Base-by-base conservation (phyloP, 2,888 invertebrate species). In the Acleris emargana region DNA sequence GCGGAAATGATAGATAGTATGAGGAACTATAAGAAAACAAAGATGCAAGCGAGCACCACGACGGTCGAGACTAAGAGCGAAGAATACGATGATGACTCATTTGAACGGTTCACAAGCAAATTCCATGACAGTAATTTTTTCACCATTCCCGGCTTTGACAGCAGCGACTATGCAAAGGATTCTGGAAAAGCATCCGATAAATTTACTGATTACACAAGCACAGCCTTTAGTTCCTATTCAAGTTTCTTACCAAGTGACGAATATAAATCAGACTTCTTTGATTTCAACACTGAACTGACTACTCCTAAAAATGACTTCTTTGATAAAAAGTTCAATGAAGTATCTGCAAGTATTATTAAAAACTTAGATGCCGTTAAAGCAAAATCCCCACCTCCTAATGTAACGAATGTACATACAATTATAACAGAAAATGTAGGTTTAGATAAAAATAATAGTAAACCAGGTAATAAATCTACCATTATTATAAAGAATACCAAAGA, bases 401-500 rank as follows among this genome's bases (percentile, higher is more conserved):
- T 71, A 7, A 87, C 85, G 57, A 85, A 84, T 69, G 73, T 82
- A 52, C 81, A 86, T 68, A 85, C 81, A 71, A 75, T 85, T 61
- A 73, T 83, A 3, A 82, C 82, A 69, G 82, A 88, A 72, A 88
- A 88, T 71, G 76, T 87, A 64, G 86, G 88, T 28, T 85, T 92
- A 73, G 89, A 91, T 69, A 90, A 85, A 63, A 81, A 85, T 71
- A 85, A 93, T 69, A 86, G 89, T 69, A 88, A 88, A 54, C 91
- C 91, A n/a, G 84, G 77, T 72, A 92, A 91, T 73, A 89, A 88
- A 75, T 90, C 91, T 28, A 86, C 89, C 72, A 89, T 93, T 60
- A 86, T 87, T 68, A 93, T 91, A 71, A 93, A 93, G 72, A 93
- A 94, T 81, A 94, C 93, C 72, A 93, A 93, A 86, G 88, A 93